phyloP scores from a whole-genome alignment of 2,797 vertebrate genomes.

The Mionectes olivaceus region DNA sequence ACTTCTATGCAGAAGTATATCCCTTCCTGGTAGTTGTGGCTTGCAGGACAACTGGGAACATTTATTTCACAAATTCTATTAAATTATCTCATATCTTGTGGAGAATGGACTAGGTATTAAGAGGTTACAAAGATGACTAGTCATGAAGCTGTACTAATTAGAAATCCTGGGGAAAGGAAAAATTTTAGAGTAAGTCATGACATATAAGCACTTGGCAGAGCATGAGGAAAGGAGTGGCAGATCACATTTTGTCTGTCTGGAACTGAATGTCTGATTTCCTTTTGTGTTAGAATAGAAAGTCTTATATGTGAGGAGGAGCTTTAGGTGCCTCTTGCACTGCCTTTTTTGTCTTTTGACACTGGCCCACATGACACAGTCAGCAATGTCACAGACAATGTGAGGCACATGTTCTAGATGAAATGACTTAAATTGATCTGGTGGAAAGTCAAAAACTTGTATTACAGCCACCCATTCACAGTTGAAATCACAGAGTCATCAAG shows the following conservation, averaged over 20 bases:
- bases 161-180: background rate
- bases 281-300: background rate
- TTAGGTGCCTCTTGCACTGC: background rate
- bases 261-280: background rate
- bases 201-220: background rate
- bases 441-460: background rate
- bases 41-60: background rate
- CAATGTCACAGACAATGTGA: background rate
- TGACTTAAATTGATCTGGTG: background rate
- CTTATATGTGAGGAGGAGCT: background rate
- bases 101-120: background rate
- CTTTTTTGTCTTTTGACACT: background rate
- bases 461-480: background rate
- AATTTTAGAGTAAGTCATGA: background rate
- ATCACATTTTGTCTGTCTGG: background rate
- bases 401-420: background rate
- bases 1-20: background rate
- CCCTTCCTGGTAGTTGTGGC: background rate
- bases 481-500: background rate
- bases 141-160: background rate
- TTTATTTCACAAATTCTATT: background rate
- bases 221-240: background rate
- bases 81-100: background rate
- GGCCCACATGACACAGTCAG: background rate
- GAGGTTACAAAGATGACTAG: background rate